phyloP scores from a whole-genome alignment of 2,113 vertebrate species.

The Leucopsar rothschildi region DNA sequence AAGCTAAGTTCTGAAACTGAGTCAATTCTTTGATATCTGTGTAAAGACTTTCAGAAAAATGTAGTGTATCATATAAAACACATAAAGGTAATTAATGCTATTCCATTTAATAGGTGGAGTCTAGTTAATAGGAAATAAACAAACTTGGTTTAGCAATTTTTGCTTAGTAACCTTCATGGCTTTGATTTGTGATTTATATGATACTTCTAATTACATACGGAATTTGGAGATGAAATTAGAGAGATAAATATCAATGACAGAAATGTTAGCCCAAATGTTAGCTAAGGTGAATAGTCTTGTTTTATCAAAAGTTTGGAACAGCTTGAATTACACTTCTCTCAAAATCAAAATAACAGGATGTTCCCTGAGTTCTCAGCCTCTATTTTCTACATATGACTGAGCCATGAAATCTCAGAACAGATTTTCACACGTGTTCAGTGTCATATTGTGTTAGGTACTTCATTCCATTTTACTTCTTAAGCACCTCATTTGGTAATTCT shows the following conservation, averaged over 20 bases:
- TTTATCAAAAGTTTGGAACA: background rate
- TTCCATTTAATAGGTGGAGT: background rate
- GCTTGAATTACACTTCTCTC: background rate
- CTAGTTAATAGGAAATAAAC: background rate
- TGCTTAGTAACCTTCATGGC: background rate
- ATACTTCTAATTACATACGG: background rate
- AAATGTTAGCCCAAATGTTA: background rate
- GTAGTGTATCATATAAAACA: background rate
- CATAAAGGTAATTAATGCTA: background rate
- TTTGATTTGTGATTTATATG: constrained; percentile 15
- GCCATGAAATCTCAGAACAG: background rate
- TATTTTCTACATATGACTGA: background rate
- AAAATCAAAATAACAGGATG: background rate
- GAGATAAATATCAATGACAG: background rate
- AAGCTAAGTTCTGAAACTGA: background rate
- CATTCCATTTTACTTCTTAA: background rate
- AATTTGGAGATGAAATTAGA: background rate
- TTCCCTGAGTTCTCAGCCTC: background rate
- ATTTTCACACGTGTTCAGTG: background rate
- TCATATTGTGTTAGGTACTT: background rate
- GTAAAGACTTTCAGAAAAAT: background rate
- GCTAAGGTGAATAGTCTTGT: background rate
- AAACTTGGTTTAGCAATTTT: background rate
- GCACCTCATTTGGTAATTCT: background rate
- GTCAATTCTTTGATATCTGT: background rate